Conservation (phyloP, 2,113 vertebrate species). For the Heterochromis multidens region DNA sequence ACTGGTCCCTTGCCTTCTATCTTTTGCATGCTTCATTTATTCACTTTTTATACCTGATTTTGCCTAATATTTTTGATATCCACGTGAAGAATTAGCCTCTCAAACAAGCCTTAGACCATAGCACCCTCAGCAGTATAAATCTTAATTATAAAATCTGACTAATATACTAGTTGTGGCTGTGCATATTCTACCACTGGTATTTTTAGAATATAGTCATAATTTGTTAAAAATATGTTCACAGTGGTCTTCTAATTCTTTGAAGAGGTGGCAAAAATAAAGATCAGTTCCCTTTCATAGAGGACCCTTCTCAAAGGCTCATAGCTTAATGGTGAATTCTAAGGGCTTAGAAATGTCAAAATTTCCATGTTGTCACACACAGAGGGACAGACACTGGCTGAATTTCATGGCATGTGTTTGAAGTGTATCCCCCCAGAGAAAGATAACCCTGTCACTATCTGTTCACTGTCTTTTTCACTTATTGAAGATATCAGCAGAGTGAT, state of each 20-base stretch:
- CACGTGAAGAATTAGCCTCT: neutral
- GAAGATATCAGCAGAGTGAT: slow-evolving; percentile 4
- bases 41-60: neutral
- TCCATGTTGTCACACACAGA: slow-evolving; percentile 64
- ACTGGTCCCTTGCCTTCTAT: neutral
- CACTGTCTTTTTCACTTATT: neutral
- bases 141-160: neutral
- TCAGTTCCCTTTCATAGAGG: neutral
- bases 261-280: neutral
- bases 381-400: slow-evolving; percentile 24
- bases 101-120: neutral
- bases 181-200: neutral
- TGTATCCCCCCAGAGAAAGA: slow-evolving; percentile 16
- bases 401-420: slow-evolving; percentile 52
- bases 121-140: neutral
- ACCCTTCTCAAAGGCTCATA: slow-evolving; percentile 10
- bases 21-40: neutral
- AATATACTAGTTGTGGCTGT: neutral
- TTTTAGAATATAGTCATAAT: neutral
- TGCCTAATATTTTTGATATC: neutral
- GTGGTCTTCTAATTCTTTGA: neutral
- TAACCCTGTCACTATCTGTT: neutral
- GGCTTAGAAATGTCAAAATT: slow-evolving; percentile 73
- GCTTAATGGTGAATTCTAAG: slow-evolving; percentile 48
- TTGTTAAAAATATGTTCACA: neutral